phyloP scores from a whole-genome alignment of 1,140 invertebrate genomes.

The Drosophila pruinosa region DNA sequence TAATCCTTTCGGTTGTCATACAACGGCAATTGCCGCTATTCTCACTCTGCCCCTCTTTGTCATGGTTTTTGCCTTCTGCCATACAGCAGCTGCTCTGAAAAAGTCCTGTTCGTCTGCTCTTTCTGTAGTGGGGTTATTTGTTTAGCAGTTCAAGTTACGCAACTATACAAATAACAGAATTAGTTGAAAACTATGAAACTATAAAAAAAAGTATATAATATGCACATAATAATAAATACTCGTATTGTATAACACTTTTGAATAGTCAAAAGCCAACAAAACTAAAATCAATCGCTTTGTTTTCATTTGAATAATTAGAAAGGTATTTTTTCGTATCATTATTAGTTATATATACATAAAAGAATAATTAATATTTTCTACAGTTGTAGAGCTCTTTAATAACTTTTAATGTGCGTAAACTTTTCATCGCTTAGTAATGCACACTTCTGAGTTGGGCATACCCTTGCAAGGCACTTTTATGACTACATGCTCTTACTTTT shows the following conservation, averaged over 20 bases:
- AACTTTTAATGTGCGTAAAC: neutral
- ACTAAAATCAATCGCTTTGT: too few relatives aligned
- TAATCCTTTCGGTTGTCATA: slow-evolving; percentile 66
- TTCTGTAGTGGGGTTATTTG: neutral
- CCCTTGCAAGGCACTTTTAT: neutral
- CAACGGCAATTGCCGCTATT: slow-evolving; percentile 13
- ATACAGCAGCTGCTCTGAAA: slow-evolving; percentile 13
- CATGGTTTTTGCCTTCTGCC: slow-evolving; percentile 7
- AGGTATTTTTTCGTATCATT: too few relatives aligned
- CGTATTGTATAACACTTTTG: too few relatives aligned
- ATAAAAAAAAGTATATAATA: too few relatives aligned
- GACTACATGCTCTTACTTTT: slow-evolving; percentile 11
- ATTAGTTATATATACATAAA: too few relatives aligned
- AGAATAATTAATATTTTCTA: too few relatives aligned
- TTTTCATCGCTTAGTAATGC: neutral
- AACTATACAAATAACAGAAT: neutral
- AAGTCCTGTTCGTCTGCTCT: neutral
- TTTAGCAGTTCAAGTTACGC: neutral
- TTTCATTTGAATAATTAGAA: too few relatives aligned
- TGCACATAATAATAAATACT: too few relatives aligned
- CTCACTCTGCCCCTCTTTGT: neutral
- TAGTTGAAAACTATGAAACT: too few relatives aligned
- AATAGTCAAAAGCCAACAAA: too few relatives aligned
- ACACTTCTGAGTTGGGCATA: neutral
- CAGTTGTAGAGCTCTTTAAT: neutral